Base-by-base conservation (phyloP, 1,140 invertebrate species). In the Cotesia typhae region DNA sequence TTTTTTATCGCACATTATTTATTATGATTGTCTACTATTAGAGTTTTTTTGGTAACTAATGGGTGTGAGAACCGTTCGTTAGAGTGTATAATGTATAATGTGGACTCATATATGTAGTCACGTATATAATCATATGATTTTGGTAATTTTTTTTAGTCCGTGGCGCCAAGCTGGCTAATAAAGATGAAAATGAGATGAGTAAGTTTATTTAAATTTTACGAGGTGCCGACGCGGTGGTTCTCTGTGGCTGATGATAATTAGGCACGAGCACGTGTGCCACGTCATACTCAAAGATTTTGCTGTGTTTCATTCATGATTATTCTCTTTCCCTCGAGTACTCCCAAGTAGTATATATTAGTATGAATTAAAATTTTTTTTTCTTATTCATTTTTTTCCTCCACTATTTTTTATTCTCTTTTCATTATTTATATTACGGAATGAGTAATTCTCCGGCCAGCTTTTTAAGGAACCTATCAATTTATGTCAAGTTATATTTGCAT, bases 141-240 rank as follows among this genome's bases (percentile, higher is more conserved):
- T 53, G 66, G 51, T 28, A 17, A 67, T 52, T 67, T 67, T 61
- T 28, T 67, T 67, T 41, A 57, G 51, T 64, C 41, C 36, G 37
- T 71, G 52, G 60, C 67, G 53, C 60, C 53, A 70, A 9, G 51
- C 72, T 53, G 72, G 69, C 74, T 73, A 76, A 76, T 76, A 76
- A 76, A 76, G 72, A 71, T 70, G 74, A 73, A 71, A 71, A 76
- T 76, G 71, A 76, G 67, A 70, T 68, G 74, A 73, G 72, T 73
- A 70, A 76, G 72, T 76, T 73, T 76, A 76, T 76, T 76, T 76
- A 76, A 76, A 76, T 76, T 76, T 76, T 76, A 76, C 74, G 74
- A 76, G 74, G 71, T 67, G 71, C 71, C 71, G 65, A 73, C 69
- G 41, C 41, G 41, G 41, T 47, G 68, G 37, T 73, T 73, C 66